Conservation (phyloP, 2,797 vertebrate genomes). For the Eidolon dupreanum region DNA sequence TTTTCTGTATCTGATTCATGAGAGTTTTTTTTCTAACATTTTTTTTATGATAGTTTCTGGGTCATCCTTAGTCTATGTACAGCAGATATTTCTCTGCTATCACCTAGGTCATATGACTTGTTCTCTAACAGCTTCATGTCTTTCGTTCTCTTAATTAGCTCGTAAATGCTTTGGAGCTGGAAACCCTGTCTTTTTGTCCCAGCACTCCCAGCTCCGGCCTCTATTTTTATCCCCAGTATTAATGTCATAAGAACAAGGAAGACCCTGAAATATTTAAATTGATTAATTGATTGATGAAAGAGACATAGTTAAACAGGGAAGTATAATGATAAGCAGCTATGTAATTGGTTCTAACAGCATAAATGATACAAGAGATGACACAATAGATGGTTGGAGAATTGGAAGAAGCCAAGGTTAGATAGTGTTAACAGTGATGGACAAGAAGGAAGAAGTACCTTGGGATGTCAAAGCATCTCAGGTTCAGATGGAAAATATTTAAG, state of each 20-base stretch:
- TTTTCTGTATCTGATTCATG: background rate
- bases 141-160: conserved; percentile 17
- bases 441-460: background rate
- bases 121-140: background rate
- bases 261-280: background rate
- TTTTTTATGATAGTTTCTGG: background rate
- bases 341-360: background rate
- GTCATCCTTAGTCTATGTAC: background rate
- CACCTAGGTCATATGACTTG: background rate
- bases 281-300: conserved; percentile 21
- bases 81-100: background rate
- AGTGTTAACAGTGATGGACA: background rate
- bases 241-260: background rate
- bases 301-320: conserved; percentile 1
- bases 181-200: background rate
- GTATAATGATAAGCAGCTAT: conserved; percentile 1
- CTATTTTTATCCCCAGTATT: background rate
- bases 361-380: background rate
- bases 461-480: background rate
- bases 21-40: background rate
- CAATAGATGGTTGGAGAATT: background rate
- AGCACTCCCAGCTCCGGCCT: background rate
- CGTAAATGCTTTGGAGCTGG: conserved; percentile 11
- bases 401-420: background rate
- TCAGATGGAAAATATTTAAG: conserved; percentile 11